phyloP scores from a whole-genome alignment of 2,888 invertebrate species.

The Sylvicola fuscatus region DNA sequence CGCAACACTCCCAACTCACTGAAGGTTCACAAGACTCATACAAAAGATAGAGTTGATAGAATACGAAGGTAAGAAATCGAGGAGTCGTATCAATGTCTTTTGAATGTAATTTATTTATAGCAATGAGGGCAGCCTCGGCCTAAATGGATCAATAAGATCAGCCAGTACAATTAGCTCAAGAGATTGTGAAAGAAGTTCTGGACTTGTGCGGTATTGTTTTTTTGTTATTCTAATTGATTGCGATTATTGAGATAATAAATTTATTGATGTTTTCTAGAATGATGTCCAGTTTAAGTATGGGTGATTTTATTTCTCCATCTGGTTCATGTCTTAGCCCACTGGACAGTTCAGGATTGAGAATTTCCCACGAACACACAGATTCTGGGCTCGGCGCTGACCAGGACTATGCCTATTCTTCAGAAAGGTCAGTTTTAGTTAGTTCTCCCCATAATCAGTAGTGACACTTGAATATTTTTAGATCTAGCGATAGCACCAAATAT shows the following conservation, averaged over 20 bases:
- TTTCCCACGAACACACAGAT: slow-evolving; percentile 56
- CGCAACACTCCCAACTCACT: slow-evolving; percentile 19
- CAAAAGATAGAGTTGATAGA: slow-evolving; percentile 25
- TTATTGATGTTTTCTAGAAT: slow-evolving; percentile 16
- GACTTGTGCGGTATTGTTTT: slow-evolving; percentile 21
- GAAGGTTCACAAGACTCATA: slow-evolving; percentile 23
- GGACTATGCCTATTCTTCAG: slow-evolving; percentile 49
- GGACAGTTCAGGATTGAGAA: slow-evolving; percentile 28
- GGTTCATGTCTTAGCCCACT: slow-evolving; percentile 23
- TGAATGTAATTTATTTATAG: slow-evolving; percentile 10
- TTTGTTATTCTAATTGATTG: too few relatives aligned
- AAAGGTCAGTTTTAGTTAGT: slow-evolving; percentile 29
- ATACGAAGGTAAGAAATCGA: slow-evolving; percentile 22
- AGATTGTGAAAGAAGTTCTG: slow-evolving; percentile 30
- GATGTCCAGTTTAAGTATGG: slow-evolving; percentile 29
- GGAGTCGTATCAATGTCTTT: slow-evolving; percentile 2
- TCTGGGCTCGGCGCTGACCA: slow-evolving; percentile 58
- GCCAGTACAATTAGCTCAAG: slow-evolving; percentile 36
- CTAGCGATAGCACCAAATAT: slow-evolving; percentile 39
- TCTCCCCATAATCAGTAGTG: too few relatives aligned
- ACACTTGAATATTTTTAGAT: slow-evolving; percentile 15
- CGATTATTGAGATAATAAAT: too few relatives aligned
- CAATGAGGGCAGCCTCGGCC: slow-evolving; percentile 18
- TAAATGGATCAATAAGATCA: slow-evolving; percentile 35
- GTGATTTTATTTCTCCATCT: slow-evolving; percentile 25